Evolutionary conservation across 2,888 invertebrate species (phyloP).

Genomic region (Gandaritis pyraliata): DNA sequence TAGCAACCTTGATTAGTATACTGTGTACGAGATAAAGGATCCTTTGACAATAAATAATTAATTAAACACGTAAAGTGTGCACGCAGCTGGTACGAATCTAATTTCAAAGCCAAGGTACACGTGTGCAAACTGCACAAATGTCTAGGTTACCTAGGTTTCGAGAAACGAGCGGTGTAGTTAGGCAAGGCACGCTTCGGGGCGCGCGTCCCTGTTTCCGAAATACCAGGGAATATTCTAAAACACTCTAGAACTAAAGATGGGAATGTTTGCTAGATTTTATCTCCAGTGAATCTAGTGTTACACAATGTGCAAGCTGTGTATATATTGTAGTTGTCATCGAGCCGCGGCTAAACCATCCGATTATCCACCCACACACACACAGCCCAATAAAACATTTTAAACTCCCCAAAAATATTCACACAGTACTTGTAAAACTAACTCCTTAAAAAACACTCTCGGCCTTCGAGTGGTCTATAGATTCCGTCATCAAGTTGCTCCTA

Average conservation of each 20-base stretch:
- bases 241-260: no score
- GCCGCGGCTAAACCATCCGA: no score
- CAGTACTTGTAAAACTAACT: no score
- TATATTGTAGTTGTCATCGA: no score
- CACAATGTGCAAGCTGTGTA: no score
- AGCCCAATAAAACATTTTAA: no score
- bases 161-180: not conserved
- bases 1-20: not conserved
- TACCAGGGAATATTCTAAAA: no score
- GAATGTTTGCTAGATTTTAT: no score
- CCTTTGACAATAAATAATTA: not conserved
- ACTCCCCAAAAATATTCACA: no score
- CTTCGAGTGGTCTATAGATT: not conserved
- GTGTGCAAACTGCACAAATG: conserved; percentile 1
- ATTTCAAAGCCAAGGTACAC: not conserved
- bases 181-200: not conserved
- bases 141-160: not conserved
- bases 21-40: not conserved
- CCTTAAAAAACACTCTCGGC: no score
- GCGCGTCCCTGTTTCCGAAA: not conserved
- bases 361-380: no score
- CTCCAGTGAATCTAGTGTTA: no score
- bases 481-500: not conserved
- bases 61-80: not conserved
- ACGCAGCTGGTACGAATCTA: not conserved